These are phyloP conservation scores for Thryonomys swinderianus DNA, from an alignment of 2,113 vertebrate species.

Conservation along the genomic window DNA sequence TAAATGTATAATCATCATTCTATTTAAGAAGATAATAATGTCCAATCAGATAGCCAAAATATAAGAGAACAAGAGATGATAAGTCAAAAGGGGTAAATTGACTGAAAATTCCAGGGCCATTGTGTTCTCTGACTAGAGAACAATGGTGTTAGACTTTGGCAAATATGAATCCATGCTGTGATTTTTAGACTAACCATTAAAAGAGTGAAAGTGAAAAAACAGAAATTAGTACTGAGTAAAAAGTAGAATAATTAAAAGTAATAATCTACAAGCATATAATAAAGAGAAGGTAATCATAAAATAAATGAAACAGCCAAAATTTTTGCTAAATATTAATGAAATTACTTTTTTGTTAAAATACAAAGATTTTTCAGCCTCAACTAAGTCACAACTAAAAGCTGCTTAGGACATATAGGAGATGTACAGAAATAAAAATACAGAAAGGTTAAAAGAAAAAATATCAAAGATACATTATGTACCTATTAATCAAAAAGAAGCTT, in stretches of 20 bases:
- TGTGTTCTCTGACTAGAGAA: background rate
- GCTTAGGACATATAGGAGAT: background rate
- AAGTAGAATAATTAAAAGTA: background rate
- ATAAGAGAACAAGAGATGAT: background rate
- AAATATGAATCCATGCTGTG: background rate
- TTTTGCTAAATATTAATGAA: background rate
- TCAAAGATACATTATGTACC: background rate
- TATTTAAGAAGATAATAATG: background rate
- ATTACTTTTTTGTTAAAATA: background rate
- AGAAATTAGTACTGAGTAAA: background rate
- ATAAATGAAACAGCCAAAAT: background rate
- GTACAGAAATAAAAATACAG: background rate
- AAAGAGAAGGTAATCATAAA: background rate
- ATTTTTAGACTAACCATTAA: background rate
- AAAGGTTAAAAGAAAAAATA: background rate
- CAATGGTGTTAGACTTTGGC: background rate
- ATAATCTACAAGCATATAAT: background rate
- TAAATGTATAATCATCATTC: background rate
- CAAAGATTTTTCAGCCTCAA: background rate
- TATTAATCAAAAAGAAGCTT: background rate
- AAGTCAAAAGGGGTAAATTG: background rate
- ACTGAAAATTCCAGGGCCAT: background rate
- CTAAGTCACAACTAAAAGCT: background rate
- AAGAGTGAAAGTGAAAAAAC: background rate
- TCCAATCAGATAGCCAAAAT: background rate